phyloP scores from a whole-genome alignment of 2,797 vertebrate species.

The Aselliscus stoliczkanus region DNA sequence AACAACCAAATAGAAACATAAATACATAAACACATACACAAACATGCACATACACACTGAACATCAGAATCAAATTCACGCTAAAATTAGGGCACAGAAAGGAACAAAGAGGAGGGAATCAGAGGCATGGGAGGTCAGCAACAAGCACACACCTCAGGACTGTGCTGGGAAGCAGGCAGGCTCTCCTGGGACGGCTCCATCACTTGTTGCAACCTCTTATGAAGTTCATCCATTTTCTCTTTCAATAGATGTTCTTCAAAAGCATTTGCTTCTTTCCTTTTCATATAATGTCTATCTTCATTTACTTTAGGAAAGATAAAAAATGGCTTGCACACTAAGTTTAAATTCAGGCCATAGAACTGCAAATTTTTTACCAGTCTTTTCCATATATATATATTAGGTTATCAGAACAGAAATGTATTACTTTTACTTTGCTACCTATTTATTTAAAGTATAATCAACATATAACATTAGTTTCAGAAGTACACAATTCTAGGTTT shows the following conservation, averaged over 20 bases:
- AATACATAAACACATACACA: neutral
- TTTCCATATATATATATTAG: neutral
- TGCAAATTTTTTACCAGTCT: neutral
- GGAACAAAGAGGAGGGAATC: neutral
- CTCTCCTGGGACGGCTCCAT: conserved; percentile 56
- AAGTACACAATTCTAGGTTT: neutral
- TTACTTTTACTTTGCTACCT: neutral
- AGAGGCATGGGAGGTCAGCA: neutral
- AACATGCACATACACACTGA: neutral
- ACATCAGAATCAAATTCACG: neutral
- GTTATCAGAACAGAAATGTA: neutral
- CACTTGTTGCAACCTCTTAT: conserved; percentile 74
- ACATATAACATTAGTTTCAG: neutral
- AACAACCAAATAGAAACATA: neutral
- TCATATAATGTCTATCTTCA: conserved; percentile 79
- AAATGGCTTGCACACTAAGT: neutral
- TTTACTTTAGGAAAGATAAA: conserved; percentile 73
- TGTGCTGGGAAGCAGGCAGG: neutral
- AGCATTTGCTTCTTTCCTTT: conserved; percentile 80
- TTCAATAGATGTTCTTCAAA: conserved; percentile 80
- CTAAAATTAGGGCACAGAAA: neutral
- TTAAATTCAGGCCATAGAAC: neutral
- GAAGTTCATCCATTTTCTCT: conserved; percentile 81
- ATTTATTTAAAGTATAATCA: neutral
- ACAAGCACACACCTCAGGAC: conserved; percentile 10